Percentiles rank a stretch among this genome's conserved stretches.
phyloP scores from a whole-genome alignment of 1,140 invertebrate species.

The Caerostris extrusa region DNA sequence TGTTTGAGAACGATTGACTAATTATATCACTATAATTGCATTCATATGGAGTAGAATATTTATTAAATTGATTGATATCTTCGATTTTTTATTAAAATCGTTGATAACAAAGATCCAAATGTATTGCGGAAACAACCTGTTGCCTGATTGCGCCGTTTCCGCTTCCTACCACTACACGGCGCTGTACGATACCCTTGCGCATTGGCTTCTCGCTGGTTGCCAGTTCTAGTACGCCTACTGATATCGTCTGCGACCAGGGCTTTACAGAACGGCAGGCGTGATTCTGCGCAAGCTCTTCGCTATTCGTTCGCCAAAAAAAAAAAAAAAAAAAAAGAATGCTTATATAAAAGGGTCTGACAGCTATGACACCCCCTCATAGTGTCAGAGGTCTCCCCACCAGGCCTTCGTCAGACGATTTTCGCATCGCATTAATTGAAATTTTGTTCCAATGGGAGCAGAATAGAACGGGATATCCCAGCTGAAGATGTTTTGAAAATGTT shows the following conservation, averaged over 20 bases:
- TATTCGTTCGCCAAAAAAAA: background rate
- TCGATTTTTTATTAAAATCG: too few species aligned
- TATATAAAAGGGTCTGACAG: background rate
- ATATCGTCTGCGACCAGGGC: background rate
- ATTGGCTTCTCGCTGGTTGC: background rate
- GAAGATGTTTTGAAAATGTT: background rate
- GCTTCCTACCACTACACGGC: conserved; percentile 10
- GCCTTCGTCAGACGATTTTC: too few species aligned
- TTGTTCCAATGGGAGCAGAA: too few species aligned
- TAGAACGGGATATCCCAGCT: background rate
- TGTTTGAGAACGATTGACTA: too few species aligned
- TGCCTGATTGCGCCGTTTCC: conserved; percentile 11
- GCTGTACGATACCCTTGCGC: background rate
- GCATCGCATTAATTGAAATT: too few species aligned
- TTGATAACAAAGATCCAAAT: background rate
- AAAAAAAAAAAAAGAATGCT: background rate
- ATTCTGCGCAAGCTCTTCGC: background rate
- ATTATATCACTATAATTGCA: too few species aligned
- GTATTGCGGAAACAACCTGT: conserved; percentile 33
- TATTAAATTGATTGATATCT: too few species aligned
- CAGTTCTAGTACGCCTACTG: background rate
- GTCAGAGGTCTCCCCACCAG: background rate
- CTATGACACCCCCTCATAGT: background rate
- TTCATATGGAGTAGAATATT: too few species aligned
- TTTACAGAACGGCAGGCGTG: background rate